Conservation (phyloP, 2,888 invertebrate genomes). For the Tenodera sinensis region DNA sequence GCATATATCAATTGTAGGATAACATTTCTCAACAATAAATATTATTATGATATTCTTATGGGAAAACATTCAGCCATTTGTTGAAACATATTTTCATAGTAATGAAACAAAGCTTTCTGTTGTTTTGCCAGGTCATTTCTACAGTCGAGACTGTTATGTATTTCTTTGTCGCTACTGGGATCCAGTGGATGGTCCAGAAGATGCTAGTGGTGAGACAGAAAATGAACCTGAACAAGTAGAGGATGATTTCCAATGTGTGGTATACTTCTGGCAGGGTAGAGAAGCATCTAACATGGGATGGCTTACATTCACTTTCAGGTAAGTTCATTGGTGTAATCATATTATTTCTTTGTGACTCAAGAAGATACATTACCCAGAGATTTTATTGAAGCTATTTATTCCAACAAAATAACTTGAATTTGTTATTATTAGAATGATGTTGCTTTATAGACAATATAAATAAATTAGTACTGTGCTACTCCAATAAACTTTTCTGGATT, state of each 20-base stretch:
- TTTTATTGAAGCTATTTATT: no score
- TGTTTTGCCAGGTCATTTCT: conserved; percentile 64
- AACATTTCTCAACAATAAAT: no score
- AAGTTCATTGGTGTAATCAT: not conserved
- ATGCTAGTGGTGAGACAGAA: conserved; percentile 51
- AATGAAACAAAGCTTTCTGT: not conserved
- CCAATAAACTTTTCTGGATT: no score
- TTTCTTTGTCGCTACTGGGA: conserved; percentile 96
- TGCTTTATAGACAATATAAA: no score
- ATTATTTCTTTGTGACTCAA: no score
- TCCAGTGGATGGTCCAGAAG: conserved; percentile 57
- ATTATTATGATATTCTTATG: no score
- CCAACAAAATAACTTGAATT: no score
- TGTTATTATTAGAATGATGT: no score
- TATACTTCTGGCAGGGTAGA: conserved; percentile 99
- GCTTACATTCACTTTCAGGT: conserved; percentile 97
- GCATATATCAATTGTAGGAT: no score
- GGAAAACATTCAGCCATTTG: no score
- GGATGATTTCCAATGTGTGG: conserved; percentile 86
- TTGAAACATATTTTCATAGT: not conserved
- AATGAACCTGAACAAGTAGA: conserved; percentile 44
- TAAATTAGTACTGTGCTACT: no score
- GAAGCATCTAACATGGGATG: conserved; percentile 99
- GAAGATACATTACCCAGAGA: no score
- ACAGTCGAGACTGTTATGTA: conserved; percentile 95